A percentile compares a stretch with the other conserved stretches of the same genome.
These are phyloP conservation scores for Habroteleia sp. DNA, from an alignment of 2,888 invertebrate species.

Conservation along the genomic window DNA sequence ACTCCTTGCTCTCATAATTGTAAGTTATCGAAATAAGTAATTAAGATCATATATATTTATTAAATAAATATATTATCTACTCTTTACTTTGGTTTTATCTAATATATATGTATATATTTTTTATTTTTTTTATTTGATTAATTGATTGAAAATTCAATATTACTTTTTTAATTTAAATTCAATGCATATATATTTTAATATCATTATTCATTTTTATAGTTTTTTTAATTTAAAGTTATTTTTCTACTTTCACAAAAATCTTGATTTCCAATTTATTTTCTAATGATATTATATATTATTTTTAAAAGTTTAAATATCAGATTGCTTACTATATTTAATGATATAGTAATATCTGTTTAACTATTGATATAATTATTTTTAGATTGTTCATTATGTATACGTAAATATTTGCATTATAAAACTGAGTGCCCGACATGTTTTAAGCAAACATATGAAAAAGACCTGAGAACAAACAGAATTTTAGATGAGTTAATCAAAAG, in stretches of 20 bases:
- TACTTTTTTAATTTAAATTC: too few species aligned
- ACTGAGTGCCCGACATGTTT: conserved; percentile 82
- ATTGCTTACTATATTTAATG: neutral
- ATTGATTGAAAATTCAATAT: too few species aligned
- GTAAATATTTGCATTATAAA: conserved; percentile 82
- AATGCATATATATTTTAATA: too few species aligned
- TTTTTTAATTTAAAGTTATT: too few species aligned
- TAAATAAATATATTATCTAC: too few species aligned
- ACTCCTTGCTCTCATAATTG: conserved; percentile 83
- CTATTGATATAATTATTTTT: conserved; percentile 67
- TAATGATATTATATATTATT: too few species aligned
- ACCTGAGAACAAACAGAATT: conserved; percentile 81
- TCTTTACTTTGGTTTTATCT: too few species aligned
- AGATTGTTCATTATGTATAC: conserved; percentile 83
- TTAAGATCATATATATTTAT: neutral
- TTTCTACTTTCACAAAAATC: too few species aligned
- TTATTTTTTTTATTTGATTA: too few species aligned
- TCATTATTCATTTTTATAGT: too few species aligned
- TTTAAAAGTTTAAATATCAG: neutral
- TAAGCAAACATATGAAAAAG: conserved; percentile 80
- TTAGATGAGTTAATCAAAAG: conserved; percentile 80
- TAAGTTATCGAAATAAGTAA: conserved; percentile 73
- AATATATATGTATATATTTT: too few species aligned
- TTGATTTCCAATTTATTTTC: too few species aligned
- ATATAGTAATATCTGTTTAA: conserved; percentile 9